Evolutionary conservation across 2,113 vertebrate genomes (phyloP).

Genomic region (Etheostoma cragini): DNA sequence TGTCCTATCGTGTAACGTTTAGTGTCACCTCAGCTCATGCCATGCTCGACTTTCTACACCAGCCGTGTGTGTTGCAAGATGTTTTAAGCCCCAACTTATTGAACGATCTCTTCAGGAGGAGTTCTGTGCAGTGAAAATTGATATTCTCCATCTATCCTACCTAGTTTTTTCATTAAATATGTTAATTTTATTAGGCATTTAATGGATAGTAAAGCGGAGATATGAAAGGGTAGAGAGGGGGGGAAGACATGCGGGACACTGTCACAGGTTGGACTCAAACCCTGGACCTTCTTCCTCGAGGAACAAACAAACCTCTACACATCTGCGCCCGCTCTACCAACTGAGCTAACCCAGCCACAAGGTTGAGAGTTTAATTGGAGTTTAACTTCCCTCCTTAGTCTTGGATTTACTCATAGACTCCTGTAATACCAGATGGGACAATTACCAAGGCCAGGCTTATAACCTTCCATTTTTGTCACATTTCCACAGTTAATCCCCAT

Average conservation of each 20-base stretch:
- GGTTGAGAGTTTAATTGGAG: conserved; percentile 6
- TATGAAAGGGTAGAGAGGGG: too few species aligned
- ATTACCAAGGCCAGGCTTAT: conserved; percentile 34
- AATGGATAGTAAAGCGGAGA: too few species aligned
- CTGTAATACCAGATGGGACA: conserved; percentile 32
- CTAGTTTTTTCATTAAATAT: too few species aligned
- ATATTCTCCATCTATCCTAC: background rate
- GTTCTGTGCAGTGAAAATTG: background rate
- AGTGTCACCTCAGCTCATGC: background rate
- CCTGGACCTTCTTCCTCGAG: too few species aligned
- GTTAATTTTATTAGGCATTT: too few species aligned
- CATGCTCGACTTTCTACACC: background rate
- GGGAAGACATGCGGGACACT: too few species aligned
- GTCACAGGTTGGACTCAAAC: too few species aligned
- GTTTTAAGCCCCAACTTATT: background rate
- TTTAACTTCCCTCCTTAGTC: conserved; percentile 12
- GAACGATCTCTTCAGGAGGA: background rate
- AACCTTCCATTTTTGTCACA: conserved; percentile 48
- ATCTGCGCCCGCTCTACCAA: too few species aligned
- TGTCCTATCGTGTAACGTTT: background rate
- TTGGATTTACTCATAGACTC: conserved; percentile 31
- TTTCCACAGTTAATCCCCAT: conserved; percentile 54
- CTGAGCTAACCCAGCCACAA: too few species aligned
- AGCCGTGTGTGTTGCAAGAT: background rate
- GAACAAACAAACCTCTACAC: too few species aligned